Percentiles rank a stretch among this genome's conserved stretches.
phyloP scores from a whole-genome alignment of 2,797 vertebrate genomes.

The Phoxinus dragarum region DNA sequence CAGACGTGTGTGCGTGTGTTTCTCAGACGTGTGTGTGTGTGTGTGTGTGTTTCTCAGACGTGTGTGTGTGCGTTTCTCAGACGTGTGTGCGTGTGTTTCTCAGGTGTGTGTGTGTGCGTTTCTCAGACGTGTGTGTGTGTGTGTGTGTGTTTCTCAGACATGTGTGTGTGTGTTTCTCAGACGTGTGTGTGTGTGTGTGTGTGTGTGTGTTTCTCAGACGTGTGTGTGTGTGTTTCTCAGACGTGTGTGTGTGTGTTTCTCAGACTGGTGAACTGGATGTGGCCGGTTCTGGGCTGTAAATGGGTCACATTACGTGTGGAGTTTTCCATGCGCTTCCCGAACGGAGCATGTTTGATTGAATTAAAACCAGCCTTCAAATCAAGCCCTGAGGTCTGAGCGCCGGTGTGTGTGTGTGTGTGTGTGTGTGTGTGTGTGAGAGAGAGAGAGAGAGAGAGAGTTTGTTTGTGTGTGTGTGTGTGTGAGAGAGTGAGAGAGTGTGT shows the following conservation, averaged over 20 bases:
- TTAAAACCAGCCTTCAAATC: conserved; percentile 68
- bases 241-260: conserved; percentile 4
- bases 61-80: too few species aligned
- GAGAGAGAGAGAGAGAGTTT: too few species aligned
- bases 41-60: too few species aligned
- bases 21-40: too few species aligned
- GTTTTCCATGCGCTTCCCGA: conserved; percentile 65
- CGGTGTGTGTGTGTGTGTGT: background rate
- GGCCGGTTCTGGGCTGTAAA: conserved; percentile 61
- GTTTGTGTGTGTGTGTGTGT: background rate
- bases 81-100: too few species aligned
- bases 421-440: background rate
- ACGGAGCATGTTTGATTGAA: conserved; percentile 62
- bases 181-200: conserved; percentile 42
- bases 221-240: too few species aligned
- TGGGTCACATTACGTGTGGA: conserved; percentile 73
- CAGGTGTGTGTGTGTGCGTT: too few species aligned
- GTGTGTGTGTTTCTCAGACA: background rate
- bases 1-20: too few species aligned
- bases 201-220: background rate
- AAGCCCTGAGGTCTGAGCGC: conserved; percentile 18
- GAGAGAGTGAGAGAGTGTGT: too few species aligned
- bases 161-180: conserved; percentile 59
- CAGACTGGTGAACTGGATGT: conserved; percentile 64
- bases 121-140: too few species aligned